Conservation (phyloP, 2,797 vertebrate species). For the Enteromius radiatus region DNA sequence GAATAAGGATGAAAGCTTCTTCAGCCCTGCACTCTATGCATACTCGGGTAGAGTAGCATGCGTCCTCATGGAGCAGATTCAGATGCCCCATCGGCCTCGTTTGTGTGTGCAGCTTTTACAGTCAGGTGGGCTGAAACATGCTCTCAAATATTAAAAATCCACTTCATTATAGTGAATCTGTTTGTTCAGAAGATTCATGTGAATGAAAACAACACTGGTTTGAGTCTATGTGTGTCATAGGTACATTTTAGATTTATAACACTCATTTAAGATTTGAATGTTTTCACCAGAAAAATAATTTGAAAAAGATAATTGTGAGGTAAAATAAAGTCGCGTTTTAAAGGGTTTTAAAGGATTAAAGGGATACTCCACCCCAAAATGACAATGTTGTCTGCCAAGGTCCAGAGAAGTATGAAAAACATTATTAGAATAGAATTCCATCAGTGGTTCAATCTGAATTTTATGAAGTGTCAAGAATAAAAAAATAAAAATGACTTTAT, state of each 20-base stretch:
- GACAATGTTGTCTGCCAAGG: no score
- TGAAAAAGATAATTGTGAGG: not conserved
- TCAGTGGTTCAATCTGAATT: no score
- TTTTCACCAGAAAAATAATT: not conserved
- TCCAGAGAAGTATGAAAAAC: no score
- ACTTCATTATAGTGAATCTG: not conserved
- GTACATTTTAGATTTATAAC: not conserved
- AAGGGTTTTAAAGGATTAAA: no score
- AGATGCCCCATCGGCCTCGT: not conserved
- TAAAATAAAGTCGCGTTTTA: no score
- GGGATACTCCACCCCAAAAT: no score
- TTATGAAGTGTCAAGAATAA: no score
- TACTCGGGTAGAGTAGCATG: not conserved
- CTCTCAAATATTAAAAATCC: not conserved
- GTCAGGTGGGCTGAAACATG: not conserved
- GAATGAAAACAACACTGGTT: not conserved
- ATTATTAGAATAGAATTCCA: no score
- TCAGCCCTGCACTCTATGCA: not conserved
- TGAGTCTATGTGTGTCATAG: not conserved
- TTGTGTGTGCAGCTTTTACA: not conserved
- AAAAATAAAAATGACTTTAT: no score
- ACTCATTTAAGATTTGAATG: not conserved
- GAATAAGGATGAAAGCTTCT: conserved; percentile 48
- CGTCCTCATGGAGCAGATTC: not conserved
- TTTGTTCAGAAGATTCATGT: not conserved